Percentiles rank a stretch among this genome's conserved stretches.
Conservation (phyloP, 2,888 invertebrate species). For the Iselma pallidipennis region DNA sequence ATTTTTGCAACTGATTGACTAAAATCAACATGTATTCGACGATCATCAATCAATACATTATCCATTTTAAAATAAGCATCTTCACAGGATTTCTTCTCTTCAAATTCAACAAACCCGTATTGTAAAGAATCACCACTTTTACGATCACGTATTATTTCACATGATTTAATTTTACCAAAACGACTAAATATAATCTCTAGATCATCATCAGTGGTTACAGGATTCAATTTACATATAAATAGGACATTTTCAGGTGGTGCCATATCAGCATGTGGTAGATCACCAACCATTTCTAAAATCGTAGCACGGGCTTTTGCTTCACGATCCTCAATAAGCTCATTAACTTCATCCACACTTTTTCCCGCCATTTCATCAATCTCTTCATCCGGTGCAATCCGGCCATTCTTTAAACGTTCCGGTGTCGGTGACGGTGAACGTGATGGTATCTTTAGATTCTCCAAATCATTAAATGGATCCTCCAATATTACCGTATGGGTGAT, state of each 20-base stretch:
- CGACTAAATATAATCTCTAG: slow-evolving; percentile 97
- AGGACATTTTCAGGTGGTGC: slow-evolving; percentile 99
- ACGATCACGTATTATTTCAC: slow-evolving; percentile 95
- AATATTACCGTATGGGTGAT: slow-evolving; percentile 96
- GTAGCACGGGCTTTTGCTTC: slow-evolving; percentile 97
- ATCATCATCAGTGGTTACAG: slow-evolving; percentile 96
- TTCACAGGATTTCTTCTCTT: slow-evolving; percentile 89
- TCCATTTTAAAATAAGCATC: slow-evolving; percentile 99
- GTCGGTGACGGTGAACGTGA: slow-evolving; percentile 89
- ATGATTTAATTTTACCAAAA: slow-evolving; percentile 91
- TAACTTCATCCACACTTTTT: slow-evolving; percentile 80
- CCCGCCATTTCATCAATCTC: slow-evolving; percentile 89
- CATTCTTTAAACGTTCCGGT: slow-evolving; percentile 78
- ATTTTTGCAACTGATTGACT: slow-evolving; percentile 97
- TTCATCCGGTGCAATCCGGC: slow-evolving; percentile 90
- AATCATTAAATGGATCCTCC: slow-evolving; percentile 96
- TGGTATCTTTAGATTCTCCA: slow-evolving; percentile 74
- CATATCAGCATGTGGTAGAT: slow-evolving; percentile 95
- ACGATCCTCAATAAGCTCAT: slow-evolving; percentile 84
- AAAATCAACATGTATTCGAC: slow-evolving; percentile 99
- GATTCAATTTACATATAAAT: slow-evolving; percentile 98
- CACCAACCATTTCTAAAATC: slow-evolving; percentile 97
- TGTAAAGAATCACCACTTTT: slow-evolving; percentile 93
- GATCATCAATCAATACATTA: slow-evolving; percentile 97
- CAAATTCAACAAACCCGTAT: slow-evolving; percentile 99